These are phyloP conservation scores for Branchinecta sandiegonensis DNA, from an alignment of 2,888 invertebrate genomes.

Conservation along the genomic window DNA sequence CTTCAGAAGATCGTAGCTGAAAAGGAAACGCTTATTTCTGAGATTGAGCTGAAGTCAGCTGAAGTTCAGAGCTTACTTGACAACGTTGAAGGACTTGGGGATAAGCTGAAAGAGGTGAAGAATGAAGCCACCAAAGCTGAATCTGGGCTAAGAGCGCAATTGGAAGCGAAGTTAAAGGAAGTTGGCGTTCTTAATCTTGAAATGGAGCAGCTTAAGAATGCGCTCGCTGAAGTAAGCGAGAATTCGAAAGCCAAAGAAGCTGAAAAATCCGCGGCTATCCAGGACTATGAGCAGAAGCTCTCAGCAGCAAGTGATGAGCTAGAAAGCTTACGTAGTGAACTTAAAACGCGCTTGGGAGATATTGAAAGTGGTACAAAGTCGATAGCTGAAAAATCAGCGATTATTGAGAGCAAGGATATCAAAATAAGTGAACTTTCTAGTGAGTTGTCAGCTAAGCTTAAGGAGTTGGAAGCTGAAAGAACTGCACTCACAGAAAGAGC, in stretches of 20 bases:
- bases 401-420: too few species aligned
- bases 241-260: conserved; percentile 21
- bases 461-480: too few species aligned
- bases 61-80: conserved; percentile 21
- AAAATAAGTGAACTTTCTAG: too few species aligned
- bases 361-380: too few species aligned
- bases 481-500: too few species aligned
- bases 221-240: conserved; percentile 19
- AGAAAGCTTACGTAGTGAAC: too few species aligned
- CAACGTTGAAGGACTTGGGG: conserved; percentile 24
- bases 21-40: conserved; percentile 21
- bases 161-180: conserved; percentile 26
- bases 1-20: conserved; percentile 24
- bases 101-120: conserved; percentile 25
- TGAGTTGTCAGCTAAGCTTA: too few species aligned
- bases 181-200: conserved; percentile 21
- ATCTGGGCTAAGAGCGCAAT: conserved; percentile 23
- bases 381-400: too few species aligned
- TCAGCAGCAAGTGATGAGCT: neutral
- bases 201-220: conserved; percentile 24
- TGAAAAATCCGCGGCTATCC: conserved; percentile 11
- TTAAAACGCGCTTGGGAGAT: too few species aligned
- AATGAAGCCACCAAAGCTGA: conserved; percentile 25
- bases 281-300: conserved; percentile 16
- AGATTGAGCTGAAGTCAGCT: too few species aligned